These are phyloP conservation scores for Epicauta chinensis DNA, from an alignment of 1,140 invertebrate genomes.

Conservation along the genomic window DNA sequence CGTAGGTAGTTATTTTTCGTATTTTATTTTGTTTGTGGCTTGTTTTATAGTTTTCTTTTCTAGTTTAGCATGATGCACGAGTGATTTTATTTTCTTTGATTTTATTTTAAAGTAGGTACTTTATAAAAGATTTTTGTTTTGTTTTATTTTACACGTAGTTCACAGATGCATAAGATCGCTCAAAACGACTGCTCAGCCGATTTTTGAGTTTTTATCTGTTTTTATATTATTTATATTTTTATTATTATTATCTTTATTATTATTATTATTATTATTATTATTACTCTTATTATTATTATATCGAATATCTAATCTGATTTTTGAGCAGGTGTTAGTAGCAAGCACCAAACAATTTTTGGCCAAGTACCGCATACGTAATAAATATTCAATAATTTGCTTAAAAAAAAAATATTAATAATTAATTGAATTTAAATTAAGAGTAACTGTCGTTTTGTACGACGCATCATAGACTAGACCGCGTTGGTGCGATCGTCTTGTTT, in stretches of 20 bases:
- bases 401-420: not conserved
- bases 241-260: constrained; percentile 2
- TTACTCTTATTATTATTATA: too few relatives aligned
- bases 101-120: not conserved
- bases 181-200: constrained; percentile 41
- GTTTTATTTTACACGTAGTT: constrained; percentile 33
- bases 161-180: constrained; percentile 44
- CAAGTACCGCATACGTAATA: constrained; percentile 12
- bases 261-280: constrained; percentile 4
- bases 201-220: constrained; percentile 14
- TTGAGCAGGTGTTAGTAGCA: constrained; percentile 11
- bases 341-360: constrained; percentile 13
- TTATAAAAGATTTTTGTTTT: constrained; percentile 8
- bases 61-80: constrained; percentile 35
- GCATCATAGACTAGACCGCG: constrained; percentile 15
- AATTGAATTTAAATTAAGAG: too few relatives aligned
- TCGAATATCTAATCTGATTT: too few relatives aligned
- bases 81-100: constrained; percentile 3
- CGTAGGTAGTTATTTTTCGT: constrained; percentile 25
- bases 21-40: constrained; percentile 26
- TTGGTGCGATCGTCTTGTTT: constrained; percentile 14
- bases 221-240: constrained; percentile 6
- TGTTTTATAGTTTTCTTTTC: constrained; percentile 27
- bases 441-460: not conserved
- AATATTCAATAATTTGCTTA: not conserved